Conservation (phyloP, 2,888 invertebrate species). For the Drosophila cognata region DNA sequence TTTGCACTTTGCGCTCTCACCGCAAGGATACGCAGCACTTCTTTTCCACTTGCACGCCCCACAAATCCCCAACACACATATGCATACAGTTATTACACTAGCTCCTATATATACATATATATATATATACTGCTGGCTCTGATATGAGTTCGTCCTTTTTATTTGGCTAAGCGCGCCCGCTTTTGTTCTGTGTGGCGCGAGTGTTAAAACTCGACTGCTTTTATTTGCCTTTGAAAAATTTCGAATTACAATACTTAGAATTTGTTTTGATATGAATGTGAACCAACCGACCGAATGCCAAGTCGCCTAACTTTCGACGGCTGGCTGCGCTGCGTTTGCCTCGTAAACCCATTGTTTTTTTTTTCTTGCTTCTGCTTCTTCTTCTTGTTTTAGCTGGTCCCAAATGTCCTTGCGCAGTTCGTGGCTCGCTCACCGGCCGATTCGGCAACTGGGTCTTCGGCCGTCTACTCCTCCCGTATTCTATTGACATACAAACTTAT, state of each 20-base stretch:
- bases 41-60: slow-evolving; percentile 2
- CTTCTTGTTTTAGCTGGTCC: slow-evolving; percentile 10
- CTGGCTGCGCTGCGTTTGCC: slow-evolving; percentile 19
- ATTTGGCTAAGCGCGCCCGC: slow-evolving; percentile 28
- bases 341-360: slow-evolving; percentile 50
- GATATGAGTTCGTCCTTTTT: slow-evolving; percentile 1
- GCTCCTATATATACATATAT: background rate
- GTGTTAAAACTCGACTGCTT: slow-evolving; percentile 82
- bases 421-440: slow-evolving; percentile 52
- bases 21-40: slow-evolving; percentile 31
- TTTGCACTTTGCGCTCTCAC: slow-evolving; percentile 63
- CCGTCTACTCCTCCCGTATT: slow-evolving; percentile 32
- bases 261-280: slow-evolving; percentile 67
- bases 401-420: slow-evolving; percentile 84
- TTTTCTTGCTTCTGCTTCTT: background rate
- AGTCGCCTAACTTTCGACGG: slow-evolving; percentile 13
- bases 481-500: slow-evolving; percentile 80
- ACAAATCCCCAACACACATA: background rate
- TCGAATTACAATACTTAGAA: slow-evolving; percentile 83
- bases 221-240: slow-evolving; percentile 78
- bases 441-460: slow-evolving; percentile 34
- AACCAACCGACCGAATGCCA: slow-evolving; percentile 4
- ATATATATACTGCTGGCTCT: background rate
- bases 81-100: slow-evolving; percentile 1
- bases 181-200: slow-evolving; percentile 71